Evolutionary conservation across 2,113 vertebrate species (phyloP), one percentile per base, ranked within the genome.

Genomic region (Pyxicephalus adspersus): DNA sequence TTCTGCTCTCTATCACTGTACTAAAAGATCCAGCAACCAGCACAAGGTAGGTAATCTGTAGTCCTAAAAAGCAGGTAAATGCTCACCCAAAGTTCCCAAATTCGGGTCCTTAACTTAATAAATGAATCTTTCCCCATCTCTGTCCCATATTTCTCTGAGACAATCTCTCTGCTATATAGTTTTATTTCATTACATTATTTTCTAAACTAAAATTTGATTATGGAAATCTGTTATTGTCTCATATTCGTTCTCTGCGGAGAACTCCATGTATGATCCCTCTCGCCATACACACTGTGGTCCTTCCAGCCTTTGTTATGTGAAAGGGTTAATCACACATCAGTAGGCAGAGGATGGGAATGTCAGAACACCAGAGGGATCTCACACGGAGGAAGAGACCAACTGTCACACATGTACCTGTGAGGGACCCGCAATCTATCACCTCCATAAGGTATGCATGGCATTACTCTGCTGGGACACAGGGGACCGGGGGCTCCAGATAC

Each of bases 301-400:
- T 29, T 5, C 38, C 22, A 45, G 38, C 38, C 38, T 45, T 45
- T 13, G 38, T 45, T 11, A 28, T 58, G 28, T 60, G 54, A 74
- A 74, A 2, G 26, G 55, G 71, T 74, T 74, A 74, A 74, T 38
- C 71, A 23, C 7, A 64, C 25, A 31, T 50, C 79, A 45, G 18
- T 58, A 63, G 58, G 60, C 57, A 64, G 26, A 64, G 78, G 76
- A 77, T 77, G 76, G 64, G 28, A 70, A 60, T 65, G 23, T 45
- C 67, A 70, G 78, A 80, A 31, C 67, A 72, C 67, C 28, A 64
- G 70, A 38, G 19, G 22, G 5, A 28, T 11, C 19, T n/a, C 50
- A 54, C 26, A 3, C 50, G 20, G 34, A n/a, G 60, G 63, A 75
- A 45, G 22, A 20, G 60, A 15, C 68, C 34, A 6, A 1, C 50